phyloP scores from a whole-genome alignment of 2,888 invertebrate genomes.

The Griposia aprilina region DNA sequence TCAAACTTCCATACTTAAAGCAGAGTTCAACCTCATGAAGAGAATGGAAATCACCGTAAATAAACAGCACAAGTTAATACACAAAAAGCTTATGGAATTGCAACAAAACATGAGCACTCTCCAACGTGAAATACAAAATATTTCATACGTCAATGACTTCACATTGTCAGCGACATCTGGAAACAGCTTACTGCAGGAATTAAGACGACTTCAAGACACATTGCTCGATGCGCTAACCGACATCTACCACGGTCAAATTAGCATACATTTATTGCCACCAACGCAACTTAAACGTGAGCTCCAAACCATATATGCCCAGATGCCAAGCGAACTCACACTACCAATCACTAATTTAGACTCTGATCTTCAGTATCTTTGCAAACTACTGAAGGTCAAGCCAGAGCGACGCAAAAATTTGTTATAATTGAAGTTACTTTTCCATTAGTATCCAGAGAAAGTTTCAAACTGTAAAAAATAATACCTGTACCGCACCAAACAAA shows the following conservation, averaged over 20 bases:
- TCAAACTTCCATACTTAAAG: no score
- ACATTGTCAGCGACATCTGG: neutral
- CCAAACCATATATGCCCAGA: conserved; percentile 16
- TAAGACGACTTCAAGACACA: conserved; percentile 21
- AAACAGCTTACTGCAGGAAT: conserved; percentile 9
- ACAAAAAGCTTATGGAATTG: neutral
- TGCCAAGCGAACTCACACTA: conserved; percentile 14
- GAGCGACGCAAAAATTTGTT: conserved; percentile 1
- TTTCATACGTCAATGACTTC: neutral
- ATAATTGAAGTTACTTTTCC: neutral
- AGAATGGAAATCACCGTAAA: neutral
- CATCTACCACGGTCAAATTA: conserved; percentile 21
- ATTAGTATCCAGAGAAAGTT: conserved; percentile 13
- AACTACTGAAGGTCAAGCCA: conserved; percentile 13
- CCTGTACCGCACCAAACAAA: conserved; percentile 13
- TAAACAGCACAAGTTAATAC: no score
- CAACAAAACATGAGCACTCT: neutral
- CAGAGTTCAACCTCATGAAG: neutral
- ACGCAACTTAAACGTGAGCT: conserved; percentile 24
- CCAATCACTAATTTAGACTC: conserved; percentile 14
- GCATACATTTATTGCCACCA: conserved; percentile 24
- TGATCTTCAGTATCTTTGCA: conserved; percentile 13
- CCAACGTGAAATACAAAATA: neutral
- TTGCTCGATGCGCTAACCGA: conserved; percentile 20
- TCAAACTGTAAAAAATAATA: conserved; percentile 7